phyloP scores from a whole-genome alignment of 1,140 invertebrate genomes.

The Tribolium madens region DNA sequence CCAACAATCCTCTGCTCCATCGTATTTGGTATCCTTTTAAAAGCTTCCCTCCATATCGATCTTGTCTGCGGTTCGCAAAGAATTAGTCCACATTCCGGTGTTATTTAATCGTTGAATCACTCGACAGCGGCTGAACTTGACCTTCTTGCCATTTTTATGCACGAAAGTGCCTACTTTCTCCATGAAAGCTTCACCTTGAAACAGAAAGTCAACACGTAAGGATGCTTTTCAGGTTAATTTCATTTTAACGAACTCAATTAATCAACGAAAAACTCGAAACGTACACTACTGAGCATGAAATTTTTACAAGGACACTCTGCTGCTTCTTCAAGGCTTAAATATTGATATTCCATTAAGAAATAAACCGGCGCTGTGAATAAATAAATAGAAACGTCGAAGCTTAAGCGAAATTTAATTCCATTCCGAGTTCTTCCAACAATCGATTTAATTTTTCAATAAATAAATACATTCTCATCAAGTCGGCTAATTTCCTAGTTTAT shows the following conservation, averaged over 20 bases:
- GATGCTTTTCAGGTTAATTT: constrained; percentile 37
- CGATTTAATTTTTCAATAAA: background rate
- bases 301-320: background rate
- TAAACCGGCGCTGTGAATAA: background rate
- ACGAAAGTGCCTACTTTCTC: constrained; percentile 44
- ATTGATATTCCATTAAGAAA: background rate
- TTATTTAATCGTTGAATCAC: constrained; percentile 38
- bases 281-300: background rate
- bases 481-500: too few species aligned
- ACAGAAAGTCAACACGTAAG: constrained; percentile 43
- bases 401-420: background rate
- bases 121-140: constrained; percentile 28
- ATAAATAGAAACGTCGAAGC: background rate
- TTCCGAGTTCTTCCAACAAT: background rate
- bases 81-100: constrained; percentile 23
- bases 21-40: background rate
- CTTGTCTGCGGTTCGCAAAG: background rate
- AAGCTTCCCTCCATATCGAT: constrained; percentile 11
- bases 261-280: background rate
- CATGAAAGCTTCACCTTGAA: constrained; percentile 39
- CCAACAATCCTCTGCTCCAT: too few species aligned
- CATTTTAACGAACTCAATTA: background rate
- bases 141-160: constrained; percentile 44
- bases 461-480: background rate
- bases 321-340: background rate